Percentiles rank a stretch among this genome's conserved stretches.
These are phyloP conservation scores for Cyprinella venusta DNA, from an alignment of 2,797 vertebrate species.

Conservation along the genomic window DNA sequence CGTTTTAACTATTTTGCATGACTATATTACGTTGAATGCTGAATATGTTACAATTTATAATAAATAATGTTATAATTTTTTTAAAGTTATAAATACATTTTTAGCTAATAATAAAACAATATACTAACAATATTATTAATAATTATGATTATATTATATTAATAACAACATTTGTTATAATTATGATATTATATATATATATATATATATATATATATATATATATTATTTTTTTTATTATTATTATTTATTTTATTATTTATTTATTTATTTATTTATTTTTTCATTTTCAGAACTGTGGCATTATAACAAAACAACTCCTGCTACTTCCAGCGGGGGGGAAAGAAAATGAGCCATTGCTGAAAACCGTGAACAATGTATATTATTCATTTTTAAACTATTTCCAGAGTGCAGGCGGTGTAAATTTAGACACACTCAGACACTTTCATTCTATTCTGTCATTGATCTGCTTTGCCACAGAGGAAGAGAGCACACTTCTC, in stretches of 20 bases:
- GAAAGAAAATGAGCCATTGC: not conserved
- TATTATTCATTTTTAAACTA: not conserved
- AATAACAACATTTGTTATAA: not conserved
- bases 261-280: too few relatives aligned
- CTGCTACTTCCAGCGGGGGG: not conserved
- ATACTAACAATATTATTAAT: too few relatives aligned
- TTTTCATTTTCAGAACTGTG: not conserved
- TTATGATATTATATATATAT: not conserved
- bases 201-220: too few relatives aligned
- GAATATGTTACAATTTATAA: not conserved
- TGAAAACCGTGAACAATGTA: not conserved
- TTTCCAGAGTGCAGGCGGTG: slow-evolving; percentile 1
- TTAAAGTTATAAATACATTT: too few relatives aligned
- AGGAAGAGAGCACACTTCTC: slow-evolving; percentile 64
- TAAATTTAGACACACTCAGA: slow-evolving; percentile 28
- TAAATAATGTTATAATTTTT: too few relatives aligned
- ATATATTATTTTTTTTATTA: not conserved
- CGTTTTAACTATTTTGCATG: not conserved
- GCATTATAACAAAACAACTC: not conserved
- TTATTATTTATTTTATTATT: too few relatives aligned
- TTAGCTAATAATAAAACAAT: not conserved
- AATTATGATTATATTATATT: not conserved
- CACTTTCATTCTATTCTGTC: slow-evolving; percentile 3
- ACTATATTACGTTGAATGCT: not conserved
- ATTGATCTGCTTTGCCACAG: slow-evolving; percentile 60